Evolutionary conservation across 2,797 vertebrate genomes (phyloP), one percentile per base, ranked within the genome.

Genomic region (Falco naumanni): DNA sequence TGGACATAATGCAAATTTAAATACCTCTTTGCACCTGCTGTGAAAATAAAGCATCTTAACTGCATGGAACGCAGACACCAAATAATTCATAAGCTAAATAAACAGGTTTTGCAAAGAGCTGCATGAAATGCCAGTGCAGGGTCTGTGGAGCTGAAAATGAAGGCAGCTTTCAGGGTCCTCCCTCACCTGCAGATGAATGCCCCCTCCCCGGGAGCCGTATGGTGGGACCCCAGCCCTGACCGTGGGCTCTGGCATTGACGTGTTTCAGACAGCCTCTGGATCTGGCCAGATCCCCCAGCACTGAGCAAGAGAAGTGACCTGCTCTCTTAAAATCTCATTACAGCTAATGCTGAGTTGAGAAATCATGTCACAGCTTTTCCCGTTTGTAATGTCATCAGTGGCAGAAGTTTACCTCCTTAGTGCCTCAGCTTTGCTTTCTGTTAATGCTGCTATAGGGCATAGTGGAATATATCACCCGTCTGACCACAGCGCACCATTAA

Each of bases 1-100:
- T 90, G 94, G 71, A 95, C 71, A 87, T 85, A 84, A 93, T 93
- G 84, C 84, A 93, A 64, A 94, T 94, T 94, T 86, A 95, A 96
- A 95, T 93, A 86, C 76, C 72, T 94, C 74, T 93, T 90, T 96
- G 70, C 92, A 97, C 95, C 92, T 97, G 92, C 92, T 93, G 81
- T 92, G 89, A 78, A 95, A 92, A 91, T 66, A 95, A 96, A 95
- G 89, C 65, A 72, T 89, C 60, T 80, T 82, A 85, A 64, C 71
- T 87, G 72, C 75, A n/a, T 10, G n/a, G 75, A 70, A 70, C 54
- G 34, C 82, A 50, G 82, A 16, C 53, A 85, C n/a, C 76, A 94
- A 47, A 29, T 78, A 88, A 89, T 84, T 85, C 17, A 11, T 86
- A 53, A 63, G 37, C 76, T 93, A 87, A 93, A 86, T 79, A 89